These are phyloP conservation scores for Pristionchus entomophagus DNA, from an alignment of 2,888 invertebrate genomes.

Conservation along the genomic window DNA sequence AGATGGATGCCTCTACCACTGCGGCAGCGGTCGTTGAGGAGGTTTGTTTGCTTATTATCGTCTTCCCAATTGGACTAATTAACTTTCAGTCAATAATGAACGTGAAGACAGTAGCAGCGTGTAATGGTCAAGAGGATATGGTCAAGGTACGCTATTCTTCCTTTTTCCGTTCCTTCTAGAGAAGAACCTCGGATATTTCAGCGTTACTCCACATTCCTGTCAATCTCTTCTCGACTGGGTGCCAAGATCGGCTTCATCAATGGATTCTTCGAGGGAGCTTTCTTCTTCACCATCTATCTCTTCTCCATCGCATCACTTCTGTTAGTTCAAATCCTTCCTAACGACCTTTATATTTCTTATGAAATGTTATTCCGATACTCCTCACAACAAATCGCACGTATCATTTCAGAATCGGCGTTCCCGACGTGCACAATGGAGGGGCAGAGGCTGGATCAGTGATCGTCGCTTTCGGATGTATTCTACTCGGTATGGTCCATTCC, in stretches of 20 bases:
- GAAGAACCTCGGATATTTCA: background rate
- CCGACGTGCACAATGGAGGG: constrained; percentile 30
- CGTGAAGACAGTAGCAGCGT: constrained; percentile 58
- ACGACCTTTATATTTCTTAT: background rate
- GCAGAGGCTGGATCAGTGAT: background rate
- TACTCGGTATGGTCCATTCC: background rate
- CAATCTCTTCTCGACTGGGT: background rate
- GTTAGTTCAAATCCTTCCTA: constrained; percentile 46
- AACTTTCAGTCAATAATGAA: constrained; percentile 31
- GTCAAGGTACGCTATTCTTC: constrained; percentile 50
- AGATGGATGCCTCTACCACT: background rate
- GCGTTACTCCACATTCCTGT: constrained; percentile 2
- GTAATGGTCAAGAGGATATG: constrained; percentile 61
- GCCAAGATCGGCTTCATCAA: background rate
- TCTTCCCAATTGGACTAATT: background rate
- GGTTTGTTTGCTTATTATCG: background rate
- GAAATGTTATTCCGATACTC: background rate
- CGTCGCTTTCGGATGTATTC: constrained; percentile 7
- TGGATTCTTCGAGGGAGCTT: constrained; percentile 62
- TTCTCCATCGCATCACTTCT: constrained; percentile 59
- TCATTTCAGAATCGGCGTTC: constrained; percentile 29
- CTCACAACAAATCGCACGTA: background rate
- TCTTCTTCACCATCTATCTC: constrained; percentile 57
- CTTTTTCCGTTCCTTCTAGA: background rate
- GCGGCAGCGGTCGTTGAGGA: constrained; percentile 14